Evolutionary conservation across 2,888 invertebrate genomes (phyloP), one percentile per base, ranked within the genome.

Genomic region (Oscheius sp.): DNA sequence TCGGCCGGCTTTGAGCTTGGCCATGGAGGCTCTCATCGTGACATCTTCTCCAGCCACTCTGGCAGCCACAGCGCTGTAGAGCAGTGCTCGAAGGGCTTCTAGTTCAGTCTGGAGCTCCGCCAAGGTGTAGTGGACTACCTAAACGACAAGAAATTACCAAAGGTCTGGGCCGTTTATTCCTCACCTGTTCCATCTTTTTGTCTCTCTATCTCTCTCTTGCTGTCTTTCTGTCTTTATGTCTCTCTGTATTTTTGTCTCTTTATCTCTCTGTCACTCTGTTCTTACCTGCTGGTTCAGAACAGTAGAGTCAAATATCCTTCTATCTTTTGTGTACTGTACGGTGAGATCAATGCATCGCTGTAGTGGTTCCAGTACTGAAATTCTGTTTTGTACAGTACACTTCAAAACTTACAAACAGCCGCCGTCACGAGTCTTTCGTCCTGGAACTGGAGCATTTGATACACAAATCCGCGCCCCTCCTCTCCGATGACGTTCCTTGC

Each of bases 391-490:
- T 33, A 21, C 10, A 33, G 9, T 33, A 29, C 10, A 10, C 7
- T 33, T 42, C 37, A 35, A 11, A 32, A 73, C 84, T 78, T 53
- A 83, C 83, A 80, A 55, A 86, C 86, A 33, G 86, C 86, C 7
- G 80, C 82, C 21, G 83, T 91, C 57, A 89, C 91, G 65, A 92
- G 79, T 47, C 92, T 86, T 81, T 92, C 92, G 79, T 91, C 91
- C 86, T 92, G 92, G 81, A 92, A 92, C 89, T 92, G 91, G 51
- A 90, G 75, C 92, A 92, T 92, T 88, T 92, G 92, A 79, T 92
- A 92, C 0, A 89, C 89, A 84, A 88, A 92, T 2, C 92, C 92
- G 82, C 88, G 85, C 1, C 92, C 92, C 76, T 89, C 84, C 11
- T 92, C 91, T 4, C 92, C 92, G 70, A 92, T 91, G 33, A 92